Evolutionary conservation across 2,888 invertebrate genomes (phyloP), one percentile per base, ranked within the genome.

Genomic region (Philonicus albiceps): DNA sequence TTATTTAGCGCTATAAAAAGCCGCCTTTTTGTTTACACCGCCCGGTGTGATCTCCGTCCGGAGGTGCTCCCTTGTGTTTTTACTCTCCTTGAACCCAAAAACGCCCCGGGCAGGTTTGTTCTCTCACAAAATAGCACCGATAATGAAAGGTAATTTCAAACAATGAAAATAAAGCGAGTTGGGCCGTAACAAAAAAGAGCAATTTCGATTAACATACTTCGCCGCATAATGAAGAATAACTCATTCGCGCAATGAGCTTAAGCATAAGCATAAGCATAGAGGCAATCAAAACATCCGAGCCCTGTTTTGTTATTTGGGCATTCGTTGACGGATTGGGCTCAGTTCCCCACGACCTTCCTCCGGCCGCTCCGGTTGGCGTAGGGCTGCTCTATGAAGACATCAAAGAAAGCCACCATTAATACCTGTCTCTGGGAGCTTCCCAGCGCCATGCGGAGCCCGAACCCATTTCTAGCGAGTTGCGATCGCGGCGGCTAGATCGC

Each of bases 201-300:
- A 84, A 87, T 87, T 86, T 86, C 87, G 87, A 87, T 87, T 87
- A 87, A 87, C 87, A 87, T 87, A 87, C 87, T 87, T 85, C 73
- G 76, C 78, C 78, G 86, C 76, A 78, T 86, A 86, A 87, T 86
- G 86, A 87, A 40, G 86, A 86, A 87, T 85, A 86, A 75, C 75
- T 86, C 87, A 86, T 76, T 78, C 86, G 55, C 72, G 75, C 87
- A 87, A 87, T 86, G 64, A 85, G 84, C 85, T 80, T 73, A 64
- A 85, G 85, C 86, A 86, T 74, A 72, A 85, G 85, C 86, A 86
- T 74, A 72, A 81, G 85, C 85, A 85, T 73, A 72, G 86, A 83
- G 83, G 80, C 49, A 86, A 86, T 87, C 86, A 86, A 87, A 86
- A 86, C 78, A 86, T 30, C 40, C 34, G 37, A 40, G 76, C 55